These are phyloP conservation scores for Nudaria mundana DNA, from an alignment of 2,888 invertebrate genomes.

Conservation along the genomic window DNA sequence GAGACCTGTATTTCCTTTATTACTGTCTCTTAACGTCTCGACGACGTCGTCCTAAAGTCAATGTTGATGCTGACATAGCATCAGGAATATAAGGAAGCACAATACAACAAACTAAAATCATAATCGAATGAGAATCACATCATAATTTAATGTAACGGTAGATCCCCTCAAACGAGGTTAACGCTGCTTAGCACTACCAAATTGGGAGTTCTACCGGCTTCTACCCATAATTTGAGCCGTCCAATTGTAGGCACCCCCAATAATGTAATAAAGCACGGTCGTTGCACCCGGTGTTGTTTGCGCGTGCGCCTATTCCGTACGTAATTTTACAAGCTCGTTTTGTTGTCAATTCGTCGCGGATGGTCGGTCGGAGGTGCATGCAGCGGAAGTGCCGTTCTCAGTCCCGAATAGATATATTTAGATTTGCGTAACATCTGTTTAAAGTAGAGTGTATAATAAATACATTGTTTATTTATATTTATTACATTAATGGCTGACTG, in stretches of 20 bases:
- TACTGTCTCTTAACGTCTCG: no score
- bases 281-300: constrained; percentile 32
- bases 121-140: no score
- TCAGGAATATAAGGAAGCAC: no score
- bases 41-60: no score
- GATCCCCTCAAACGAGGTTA: constrained; percentile 1
- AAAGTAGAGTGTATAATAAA: no score
- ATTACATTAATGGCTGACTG: no score
- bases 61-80: no score
- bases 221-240: constrained; percentile 10
- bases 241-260: constrained; percentile 36
- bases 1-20: no score
- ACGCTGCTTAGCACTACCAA: constrained; percentile 8
- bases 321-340: constrained; percentile 32
- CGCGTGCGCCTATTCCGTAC: constrained; percentile 10
- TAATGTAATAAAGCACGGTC: constrained; percentile 46
- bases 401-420: constrained; percentile 1
- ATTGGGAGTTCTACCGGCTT: constrained; percentile 9
- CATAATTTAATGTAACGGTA: constrained; percentile 10
- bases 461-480: no score
- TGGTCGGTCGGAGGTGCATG: constrained; percentile 45
- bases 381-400: constrained; percentile 32
- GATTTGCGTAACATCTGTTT: not conserved
- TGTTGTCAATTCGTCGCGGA: constrained; percentile 43
- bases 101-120: no score